Evolutionary conservation across 2,113 vertebrate species (phyloP), one percentile per base, ranked within the genome.

Genomic region (Oreochromis aureus): DNA sequence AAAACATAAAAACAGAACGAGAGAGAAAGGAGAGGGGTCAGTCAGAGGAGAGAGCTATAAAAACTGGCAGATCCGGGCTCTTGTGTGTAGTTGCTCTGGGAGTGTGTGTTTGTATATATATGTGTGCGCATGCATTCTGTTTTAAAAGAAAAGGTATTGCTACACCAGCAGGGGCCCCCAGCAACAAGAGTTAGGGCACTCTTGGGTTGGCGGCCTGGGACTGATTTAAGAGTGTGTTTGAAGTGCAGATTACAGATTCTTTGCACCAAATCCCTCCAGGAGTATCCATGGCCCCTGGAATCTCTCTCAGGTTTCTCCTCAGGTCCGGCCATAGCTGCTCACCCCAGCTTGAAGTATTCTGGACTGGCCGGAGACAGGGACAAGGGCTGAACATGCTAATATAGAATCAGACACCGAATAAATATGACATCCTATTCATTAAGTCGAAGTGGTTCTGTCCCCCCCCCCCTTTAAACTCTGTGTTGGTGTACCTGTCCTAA

Each of bases 241-340:
- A 97, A 97, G 96, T 97, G 95, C 95, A 97, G 96, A 97, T 96
- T 96, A 96, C 94, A 95, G 96, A 96, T 96, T 96, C 95, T 96
- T 96, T 96, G 95, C 95, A 95, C 95, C 95, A 97, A 97, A 96
- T 97, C 96, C 96, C 96, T 96, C 78, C 93, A 97, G 96, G 96
- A 97, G 96, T 97, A 97, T 97, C 96, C 88, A 94, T 97, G 95
- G 95, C 96, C 95, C 94, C 94, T 95, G 96, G 96, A 97, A 97
- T 96, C 96, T 96, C 95, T 96, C 96, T 97, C 96, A 94, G 94
- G 95, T 96, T 97, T 96, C 96, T 88, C 81, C 89, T 81, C 87
- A 94, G 93, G 93, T 95, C 92, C 89, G 51, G 88, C 89, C 76
- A 6, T 84, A 78, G 93, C 82, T 66, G 73, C 87, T 93, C 56